Percentiles rank a stretch among this genome's conserved stretches.
Conservation (phyloP, 2,888 invertebrate genomes). For the Diploptera punctata region DNA sequence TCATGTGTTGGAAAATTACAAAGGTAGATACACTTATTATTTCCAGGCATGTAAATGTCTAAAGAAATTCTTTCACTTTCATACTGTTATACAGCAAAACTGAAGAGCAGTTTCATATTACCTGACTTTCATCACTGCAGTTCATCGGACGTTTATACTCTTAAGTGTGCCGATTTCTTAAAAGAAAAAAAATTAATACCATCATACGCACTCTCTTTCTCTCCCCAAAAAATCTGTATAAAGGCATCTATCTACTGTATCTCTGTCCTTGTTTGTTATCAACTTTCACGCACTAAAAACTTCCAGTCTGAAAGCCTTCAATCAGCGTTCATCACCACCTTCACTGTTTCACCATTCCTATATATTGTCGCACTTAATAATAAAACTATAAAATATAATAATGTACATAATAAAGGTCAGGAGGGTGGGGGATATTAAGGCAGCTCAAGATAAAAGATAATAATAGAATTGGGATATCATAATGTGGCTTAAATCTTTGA, state of each 20-base stretch:
- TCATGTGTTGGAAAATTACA: not conserved
- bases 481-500: not conserved
- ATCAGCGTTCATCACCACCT: not conserved
- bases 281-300: not conserved
- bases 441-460: conserved; percentile 16
- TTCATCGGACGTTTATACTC: not conserved
- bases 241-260: conserved; percentile 13
- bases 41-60: not conserved
- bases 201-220: not conserved
- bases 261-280: not conserved
- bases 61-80: not conserved
- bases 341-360: not conserved
- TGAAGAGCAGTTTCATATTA: not conserved
- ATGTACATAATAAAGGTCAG: conserved; percentile 12
- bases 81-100: not conserved
- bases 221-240: conserved; percentile 8
- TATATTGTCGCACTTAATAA: conserved; percentile 27
- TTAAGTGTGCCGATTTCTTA: conserved; percentile 1
- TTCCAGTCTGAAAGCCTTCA: not conserved
- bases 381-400: conserved; percentile 26
- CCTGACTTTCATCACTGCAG: not conserved
- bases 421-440: not conserved
- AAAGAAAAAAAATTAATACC: not conserved
- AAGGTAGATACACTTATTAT: not conserved
- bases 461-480: conserved; percentile 7